Evolutionary conservation across 2,797 vertebrate genomes (phyloP).

Genomic region (Sternarchorhynchus goeldii): DNA sequence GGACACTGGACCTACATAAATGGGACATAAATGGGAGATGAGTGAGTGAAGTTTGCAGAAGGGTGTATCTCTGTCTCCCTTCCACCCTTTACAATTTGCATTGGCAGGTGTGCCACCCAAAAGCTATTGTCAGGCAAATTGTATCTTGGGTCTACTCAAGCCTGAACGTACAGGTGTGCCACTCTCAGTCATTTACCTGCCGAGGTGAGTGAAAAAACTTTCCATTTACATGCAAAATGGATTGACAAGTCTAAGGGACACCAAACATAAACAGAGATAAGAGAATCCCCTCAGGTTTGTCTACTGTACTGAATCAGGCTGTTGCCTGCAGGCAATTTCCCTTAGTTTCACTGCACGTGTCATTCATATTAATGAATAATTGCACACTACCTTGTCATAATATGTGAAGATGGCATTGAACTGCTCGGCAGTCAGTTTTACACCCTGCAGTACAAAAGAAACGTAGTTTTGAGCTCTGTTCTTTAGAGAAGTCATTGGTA

Average conservation of each 20-base stretch:
- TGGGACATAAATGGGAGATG: too few species aligned
- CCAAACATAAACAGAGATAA: conserved; percentile 36
- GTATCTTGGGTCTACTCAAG: conserved; percentile 5
- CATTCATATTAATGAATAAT: conserved; percentile 10
- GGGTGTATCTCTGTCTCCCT: not conserved
- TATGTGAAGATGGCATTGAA: conserved; percentile 91
- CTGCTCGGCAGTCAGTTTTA: conserved; percentile 85
- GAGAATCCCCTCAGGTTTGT: conserved; percentile 5
- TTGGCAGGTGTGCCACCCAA: conserved; percentile 41
- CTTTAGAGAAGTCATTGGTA: not conserved
- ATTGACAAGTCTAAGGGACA: conserved; percentile 42
- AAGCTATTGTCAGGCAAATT: conserved; percentile 47
- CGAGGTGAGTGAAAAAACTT: conserved; percentile 39
- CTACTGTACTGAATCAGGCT: conserved; percentile 14
- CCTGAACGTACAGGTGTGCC: conserved; percentile 58
- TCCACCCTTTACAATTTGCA: conserved; percentile 29
- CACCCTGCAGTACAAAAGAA: conserved; percentile 75
- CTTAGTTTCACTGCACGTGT: not conserved
- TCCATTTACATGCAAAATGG: conserved; percentile 61
- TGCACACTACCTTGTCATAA: conserved; percentile 88
- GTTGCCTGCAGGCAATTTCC: not conserved
- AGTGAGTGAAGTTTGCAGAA: not conserved
- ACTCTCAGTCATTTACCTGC: conserved; percentile 61
- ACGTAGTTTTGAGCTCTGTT: not conserved
- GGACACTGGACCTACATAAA: not conserved